These are phyloP conservation scores for Eumeta japonica DNA, from an alignment of 1,140 invertebrate species.

Conservation along the genomic window DNA sequence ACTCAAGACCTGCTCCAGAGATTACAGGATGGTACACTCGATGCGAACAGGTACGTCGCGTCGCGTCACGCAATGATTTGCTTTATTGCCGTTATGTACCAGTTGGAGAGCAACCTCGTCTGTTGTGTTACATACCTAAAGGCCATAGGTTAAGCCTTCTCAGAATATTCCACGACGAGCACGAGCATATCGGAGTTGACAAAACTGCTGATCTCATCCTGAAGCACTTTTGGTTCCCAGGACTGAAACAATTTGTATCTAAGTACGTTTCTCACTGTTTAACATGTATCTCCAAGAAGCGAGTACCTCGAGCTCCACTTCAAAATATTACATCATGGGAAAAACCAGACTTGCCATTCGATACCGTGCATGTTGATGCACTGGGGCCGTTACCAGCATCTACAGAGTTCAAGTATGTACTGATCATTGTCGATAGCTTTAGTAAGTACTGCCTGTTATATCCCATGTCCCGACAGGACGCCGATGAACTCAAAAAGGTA, in stretches of 20 bases:
- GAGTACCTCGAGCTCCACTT: constrained; percentile 2
- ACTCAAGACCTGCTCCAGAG: constrained; percentile 5
- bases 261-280: no score
- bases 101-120: constrained; percentile 5
- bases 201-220: constrained; percentile 13
- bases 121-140: constrained; percentile 8
- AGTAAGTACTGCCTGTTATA: constrained; percentile 13
- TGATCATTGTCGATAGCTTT: constrained; percentile 15
- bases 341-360: constrained; percentile 9
- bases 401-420: constrained; percentile 6
- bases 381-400: constrained; percentile 13
- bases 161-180: constrained; percentile 19
- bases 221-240: constrained; percentile 18
- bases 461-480: constrained; percentile 7
- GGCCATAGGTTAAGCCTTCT: constrained; percentile 11
- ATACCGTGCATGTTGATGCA: constrained; percentile 15
- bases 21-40: constrained; percentile 2
- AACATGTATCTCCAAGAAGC: no score
- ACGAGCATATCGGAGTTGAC: constrained; percentile 15
- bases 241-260: no score
- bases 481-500: constrained; percentile 7
- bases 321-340: constrained; percentile 8
- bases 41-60: constrained; percentile 1
- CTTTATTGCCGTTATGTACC: constrained; percentile 7
- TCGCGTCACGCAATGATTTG: constrained; percentile 7